These are phyloP conservation scores for Ptilorrhoa leucosticta DNA, from an alignment of 2,113 vertebrate genomes.

Conservation along the genomic window DNA sequence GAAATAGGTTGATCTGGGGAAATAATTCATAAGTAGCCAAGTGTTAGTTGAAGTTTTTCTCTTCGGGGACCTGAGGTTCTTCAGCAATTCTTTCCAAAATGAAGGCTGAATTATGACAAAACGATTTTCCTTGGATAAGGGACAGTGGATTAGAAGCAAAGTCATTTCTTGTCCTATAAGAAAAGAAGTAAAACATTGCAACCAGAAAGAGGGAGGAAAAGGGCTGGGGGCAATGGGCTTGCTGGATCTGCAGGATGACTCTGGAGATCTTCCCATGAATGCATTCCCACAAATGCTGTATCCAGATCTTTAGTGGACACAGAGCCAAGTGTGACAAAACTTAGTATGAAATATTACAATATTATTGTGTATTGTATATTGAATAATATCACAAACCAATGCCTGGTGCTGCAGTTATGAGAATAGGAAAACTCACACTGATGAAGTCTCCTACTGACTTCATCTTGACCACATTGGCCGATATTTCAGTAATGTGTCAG, in stretches of 20 bases:
- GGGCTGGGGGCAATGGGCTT: not conserved
- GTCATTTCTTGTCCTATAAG: not conserved
- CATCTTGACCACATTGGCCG: not conserved
- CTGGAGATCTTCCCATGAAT: not conserved
- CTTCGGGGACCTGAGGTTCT: not conserved
- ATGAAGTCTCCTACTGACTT: not conserved
- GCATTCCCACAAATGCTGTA: not conserved
- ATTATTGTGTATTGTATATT: not conserved
- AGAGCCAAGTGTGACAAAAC: not conserved
- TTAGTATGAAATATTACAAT: not conserved
- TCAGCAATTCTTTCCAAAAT: not conserved
- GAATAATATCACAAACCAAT: not conserved
- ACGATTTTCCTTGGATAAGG: not conserved
- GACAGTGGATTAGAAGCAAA: not conserved
- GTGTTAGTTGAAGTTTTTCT: not conserved
- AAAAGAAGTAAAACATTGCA: not conserved
- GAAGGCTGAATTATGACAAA: not conserved
- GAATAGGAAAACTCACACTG: not conserved
- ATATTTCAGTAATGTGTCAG: not conserved
- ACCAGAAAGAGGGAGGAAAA: not conserved
- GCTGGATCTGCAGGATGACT: not conserved
- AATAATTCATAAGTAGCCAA: not conserved
- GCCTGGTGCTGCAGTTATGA: accelerated
- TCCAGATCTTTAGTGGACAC: not conserved
- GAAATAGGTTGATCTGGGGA: not conserved